Conservation (phyloP, 2,113 vertebrate species). For the Dipodomys spectabilis region DNA sequence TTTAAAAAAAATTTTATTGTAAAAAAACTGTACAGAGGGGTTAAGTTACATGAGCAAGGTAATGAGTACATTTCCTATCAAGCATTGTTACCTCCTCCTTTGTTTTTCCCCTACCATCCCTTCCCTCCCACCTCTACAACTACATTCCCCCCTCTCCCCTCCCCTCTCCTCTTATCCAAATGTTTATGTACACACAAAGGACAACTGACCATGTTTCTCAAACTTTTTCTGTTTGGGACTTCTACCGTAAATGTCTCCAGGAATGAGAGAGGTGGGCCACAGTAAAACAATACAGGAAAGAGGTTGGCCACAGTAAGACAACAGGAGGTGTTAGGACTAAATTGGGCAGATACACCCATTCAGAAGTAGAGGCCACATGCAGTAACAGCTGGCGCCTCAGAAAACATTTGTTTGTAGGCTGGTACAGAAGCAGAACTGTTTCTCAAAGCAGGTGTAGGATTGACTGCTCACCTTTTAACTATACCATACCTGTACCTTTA, state of each 20-base stretch:
- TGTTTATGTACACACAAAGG: background rate
- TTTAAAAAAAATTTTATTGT: too few species aligned
- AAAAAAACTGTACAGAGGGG: too few species aligned
- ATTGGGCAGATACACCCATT: too few species aligned
- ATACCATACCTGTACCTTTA: background rate
- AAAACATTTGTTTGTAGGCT: background rate
- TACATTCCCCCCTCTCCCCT: too few species aligned
- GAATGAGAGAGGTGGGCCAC: background rate
- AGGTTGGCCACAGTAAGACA: background rate
- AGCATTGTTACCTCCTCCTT: too few species aligned
- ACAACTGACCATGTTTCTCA: background rate
- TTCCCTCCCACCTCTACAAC: too few species aligned
- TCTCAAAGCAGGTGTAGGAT: background rate
- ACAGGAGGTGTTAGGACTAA: background rate
- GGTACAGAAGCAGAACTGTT: background rate
- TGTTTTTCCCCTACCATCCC: too few species aligned
- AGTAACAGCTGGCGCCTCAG: background rate
- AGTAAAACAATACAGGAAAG: too few species aligned
- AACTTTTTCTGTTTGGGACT: background rate
- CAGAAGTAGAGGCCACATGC: background rate
- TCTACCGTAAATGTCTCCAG: background rate
- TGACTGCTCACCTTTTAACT: background rate
- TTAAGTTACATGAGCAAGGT: too few species aligned
- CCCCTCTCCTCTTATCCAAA: background rate
- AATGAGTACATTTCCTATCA: too few species aligned